Conservation (phyloP, 2,888 invertebrate genomes). For the Ceratothoa steindachneri region DNA sequence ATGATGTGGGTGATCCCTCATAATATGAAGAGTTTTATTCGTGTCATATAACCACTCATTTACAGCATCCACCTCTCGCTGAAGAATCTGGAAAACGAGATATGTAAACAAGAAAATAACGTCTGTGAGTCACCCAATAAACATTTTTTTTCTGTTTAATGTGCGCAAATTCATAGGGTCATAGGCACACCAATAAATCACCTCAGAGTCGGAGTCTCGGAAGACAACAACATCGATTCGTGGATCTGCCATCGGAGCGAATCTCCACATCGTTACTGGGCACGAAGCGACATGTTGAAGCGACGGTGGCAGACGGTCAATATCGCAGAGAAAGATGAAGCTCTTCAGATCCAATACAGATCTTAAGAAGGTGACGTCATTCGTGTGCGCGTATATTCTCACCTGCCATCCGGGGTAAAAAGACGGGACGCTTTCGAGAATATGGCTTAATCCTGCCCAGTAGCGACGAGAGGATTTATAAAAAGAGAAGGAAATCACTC, state of each 20-base stretch:
- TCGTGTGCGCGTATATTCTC: background rate
- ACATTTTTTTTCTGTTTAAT: no score
- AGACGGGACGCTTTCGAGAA: background rate
- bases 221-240: background rate
- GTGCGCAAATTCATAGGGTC: no score
- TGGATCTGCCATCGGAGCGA: background rate
- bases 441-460: background rate
- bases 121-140: no score
- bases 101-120: no score
- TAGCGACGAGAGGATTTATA: background rate
- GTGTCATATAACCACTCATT: no score
- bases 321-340: background rate
- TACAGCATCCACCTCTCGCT: no score
- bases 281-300: background rate
- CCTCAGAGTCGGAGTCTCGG: background rate
- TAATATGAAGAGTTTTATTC: no score
- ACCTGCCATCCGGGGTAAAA: background rate
- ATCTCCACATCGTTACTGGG: background rate
- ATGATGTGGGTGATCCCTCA: no score
- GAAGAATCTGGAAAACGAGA: no score
- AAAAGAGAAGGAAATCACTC: background rate
- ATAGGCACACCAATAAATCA: no score
- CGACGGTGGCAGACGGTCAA: background rate
- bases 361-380: background rate
- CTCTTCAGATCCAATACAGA: background rate